These are phyloP conservation scores for Telmatherina bonti DNA, from an alignment of 2,797 vertebrate species.

Conservation along the genomic window DNA sequence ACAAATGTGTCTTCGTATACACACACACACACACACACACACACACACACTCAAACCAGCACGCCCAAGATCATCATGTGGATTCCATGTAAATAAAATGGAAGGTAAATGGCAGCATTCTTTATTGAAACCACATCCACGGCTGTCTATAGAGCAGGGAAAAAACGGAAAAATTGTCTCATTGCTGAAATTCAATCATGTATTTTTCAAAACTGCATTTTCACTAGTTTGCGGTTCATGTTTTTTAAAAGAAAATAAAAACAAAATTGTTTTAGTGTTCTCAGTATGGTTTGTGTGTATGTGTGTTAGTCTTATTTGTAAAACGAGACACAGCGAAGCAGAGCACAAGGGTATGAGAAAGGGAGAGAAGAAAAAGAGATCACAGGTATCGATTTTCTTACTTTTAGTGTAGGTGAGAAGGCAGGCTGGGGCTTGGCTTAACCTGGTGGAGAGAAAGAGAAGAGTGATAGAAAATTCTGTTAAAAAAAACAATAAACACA, in stretches of 20 bases:
- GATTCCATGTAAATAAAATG: too few species aligned
- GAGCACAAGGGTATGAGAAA: constrained; percentile 18
- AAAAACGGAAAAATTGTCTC: background rate
- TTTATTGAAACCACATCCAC: background rate
- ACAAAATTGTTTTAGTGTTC: background rate
- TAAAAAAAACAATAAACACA: constrained; percentile 67
- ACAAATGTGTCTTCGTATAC: too few species aligned
- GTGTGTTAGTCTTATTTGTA: constrained; percentile 13
- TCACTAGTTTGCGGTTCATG: background rate
- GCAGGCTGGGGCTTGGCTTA: constrained; percentile 56
- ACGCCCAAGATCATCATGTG: too few species aligned
- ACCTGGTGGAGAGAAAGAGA: constrained; percentile 61
- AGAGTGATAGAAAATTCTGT: constrained; percentile 60
- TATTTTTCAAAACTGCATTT: background rate
- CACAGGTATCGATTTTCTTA: constrained; percentile 77
- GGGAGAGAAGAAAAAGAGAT: constrained; percentile 46
- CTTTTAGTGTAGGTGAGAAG: constrained; percentile 71
- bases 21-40: too few species aligned
- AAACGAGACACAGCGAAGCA: constrained; percentile 20
- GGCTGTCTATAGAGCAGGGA: background rate
- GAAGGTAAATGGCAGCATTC: background rate
- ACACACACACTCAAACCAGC: too few species aligned
- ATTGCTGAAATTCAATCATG: background rate
- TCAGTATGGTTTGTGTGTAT: background rate
- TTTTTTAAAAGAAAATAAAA: background rate